These are phyloP conservation scores for Brevimyrus niger DNA, from an alignment of 2,113 vertebrate genomes.

Conservation along the genomic window DNA sequence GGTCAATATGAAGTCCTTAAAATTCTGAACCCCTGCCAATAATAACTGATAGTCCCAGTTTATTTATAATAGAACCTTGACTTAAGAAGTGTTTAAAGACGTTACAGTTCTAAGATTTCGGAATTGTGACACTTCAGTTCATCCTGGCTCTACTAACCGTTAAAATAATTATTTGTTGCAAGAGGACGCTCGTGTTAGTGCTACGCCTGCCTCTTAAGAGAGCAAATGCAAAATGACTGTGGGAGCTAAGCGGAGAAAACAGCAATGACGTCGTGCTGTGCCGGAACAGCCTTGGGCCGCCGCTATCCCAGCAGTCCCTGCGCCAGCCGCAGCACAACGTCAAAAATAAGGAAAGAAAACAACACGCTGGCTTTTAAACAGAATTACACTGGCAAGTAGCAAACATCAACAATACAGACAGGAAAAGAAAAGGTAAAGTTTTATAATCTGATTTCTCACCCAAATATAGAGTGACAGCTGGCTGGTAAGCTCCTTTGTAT, in stretches of 20 bases:
- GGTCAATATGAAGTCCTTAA: constrained; percentile 8
- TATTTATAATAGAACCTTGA: background rate
- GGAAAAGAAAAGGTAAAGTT: background rate
- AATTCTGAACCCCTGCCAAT: constrained; percentile 17
- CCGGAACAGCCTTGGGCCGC: constrained; percentile 37
- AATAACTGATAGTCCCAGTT: background rate
- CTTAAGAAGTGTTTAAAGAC: background rate
- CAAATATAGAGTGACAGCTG: background rate
- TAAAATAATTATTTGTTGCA: background rate
- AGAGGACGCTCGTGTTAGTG: background rate
- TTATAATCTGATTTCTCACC: background rate
- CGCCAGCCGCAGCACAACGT: constrained; percentile 51
- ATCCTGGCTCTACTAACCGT: background rate
- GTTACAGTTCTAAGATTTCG: background rate
- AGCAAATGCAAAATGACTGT: background rate
- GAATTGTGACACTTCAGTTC: background rate
- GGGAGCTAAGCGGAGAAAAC: constrained; percentile 4
- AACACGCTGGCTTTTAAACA: constrained; percentile 23
- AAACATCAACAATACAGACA: background rate
- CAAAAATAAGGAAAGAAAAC: constrained; percentile 27
- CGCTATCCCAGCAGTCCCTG: constrained; percentile 61
- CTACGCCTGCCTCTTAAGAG: background rate
- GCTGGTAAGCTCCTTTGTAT: background rate
- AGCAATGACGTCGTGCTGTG: constrained; percentile 38
- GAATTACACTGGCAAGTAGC: background rate